Percentiles rank a stretch among this genome's conserved stretches.
Conservation (phyloP, 2,113 vertebrate genomes). For the Phodopus roborovskii region DNA sequence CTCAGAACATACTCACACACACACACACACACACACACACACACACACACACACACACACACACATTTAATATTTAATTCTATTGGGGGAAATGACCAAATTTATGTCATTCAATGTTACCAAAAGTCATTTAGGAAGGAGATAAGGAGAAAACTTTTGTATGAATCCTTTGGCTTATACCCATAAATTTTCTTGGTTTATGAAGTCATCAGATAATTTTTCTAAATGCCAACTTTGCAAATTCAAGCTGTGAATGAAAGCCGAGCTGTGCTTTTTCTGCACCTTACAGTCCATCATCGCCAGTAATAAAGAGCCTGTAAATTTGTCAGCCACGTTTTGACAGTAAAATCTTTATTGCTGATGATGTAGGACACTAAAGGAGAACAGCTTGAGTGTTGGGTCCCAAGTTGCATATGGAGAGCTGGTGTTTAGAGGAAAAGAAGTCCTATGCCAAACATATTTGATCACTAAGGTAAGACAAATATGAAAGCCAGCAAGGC, state of each 20-base stretch:
- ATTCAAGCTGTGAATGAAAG: slow-evolving; percentile 69
- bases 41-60: too few relatives aligned
- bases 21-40: too few relatives aligned
- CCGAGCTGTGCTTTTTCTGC: slow-evolving; percentile 69
- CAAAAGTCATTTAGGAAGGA: slow-evolving; percentile 9
- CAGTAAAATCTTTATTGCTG: slow-evolving; percentile 80
- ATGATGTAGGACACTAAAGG: slow-evolving; percentile 68
- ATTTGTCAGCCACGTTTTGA: slow-evolving; percentile 73
- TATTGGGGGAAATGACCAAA: neutral
- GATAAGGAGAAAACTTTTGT: neutral
- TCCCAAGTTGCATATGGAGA: slow-evolving; percentile 65
- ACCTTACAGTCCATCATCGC: slow-evolving; percentile 64
- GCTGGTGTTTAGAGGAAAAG: slow-evolving; percentile 43
- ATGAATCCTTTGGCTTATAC: slow-evolving; percentile 37
- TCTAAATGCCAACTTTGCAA: slow-evolving; percentile 67
- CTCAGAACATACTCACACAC: neutral
- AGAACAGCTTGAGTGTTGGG: slow-evolving; percentile 60
- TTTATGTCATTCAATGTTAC: neutral
- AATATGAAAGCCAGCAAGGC: slow-evolving; percentile 50
- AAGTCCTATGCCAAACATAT: slow-evolving; percentile 29
- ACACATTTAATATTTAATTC: neutral
- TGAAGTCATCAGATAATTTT: slow-evolving; percentile 69
- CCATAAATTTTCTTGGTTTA: slow-evolving; percentile 58
- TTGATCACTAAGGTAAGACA: slow-evolving; percentile 60
- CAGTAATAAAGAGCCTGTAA: slow-evolving; percentile 61